Base-by-base conservation (phyloP, 2,797 vertebrate species). In the Thunnus albacares region DNA sequence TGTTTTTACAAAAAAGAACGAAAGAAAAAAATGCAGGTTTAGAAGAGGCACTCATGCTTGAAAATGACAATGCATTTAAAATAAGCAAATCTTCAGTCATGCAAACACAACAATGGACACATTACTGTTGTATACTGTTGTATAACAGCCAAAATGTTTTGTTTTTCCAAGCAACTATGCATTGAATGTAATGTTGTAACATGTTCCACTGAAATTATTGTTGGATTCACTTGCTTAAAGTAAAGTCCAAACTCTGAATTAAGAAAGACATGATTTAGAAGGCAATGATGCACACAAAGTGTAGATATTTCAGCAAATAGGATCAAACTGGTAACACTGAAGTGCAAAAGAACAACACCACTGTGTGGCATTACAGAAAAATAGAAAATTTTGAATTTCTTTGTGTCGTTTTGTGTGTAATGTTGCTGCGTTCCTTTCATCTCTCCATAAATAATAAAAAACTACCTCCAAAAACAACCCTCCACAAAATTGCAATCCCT, bases 391-490 rank as follows among this genome's bases (percentile, higher is more conserved):
- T 52, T 35, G 13, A 45, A 47, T 52, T 69, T 24, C 24, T 43
- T 10, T 55, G 55, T 65, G 60, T 79, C 67, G 51, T 67, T 28
- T 30, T 71, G 30, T 75, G 45, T 87, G 24, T 49, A 56, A 24
- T 68, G 14, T 79, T 59, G 28, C 41, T 47, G 22, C 79, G 17
- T 63, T 67, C 28, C 56, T 82, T 68, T 53, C 30, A 71, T 71
- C 38, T 77, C 49, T 68, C 41, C 55, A 52, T 49, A 65, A 75
- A 65, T 47, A 90, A 85, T 84, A 80, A 86, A 45, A 82, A 69
- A 28, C 58, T 84, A 75, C 82, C 77, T 81, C 81, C 67, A 30
- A 74, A 69, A 68, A 33, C 5, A 80, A 24, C 18, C 45, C 45
- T 17, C 17, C 45, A 20, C 17, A 51, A 51, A 51, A n/a, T 20